phyloP scores from a whole-genome alignment of 2,888 invertebrate species.

The Rotaria sp. region DNA sequence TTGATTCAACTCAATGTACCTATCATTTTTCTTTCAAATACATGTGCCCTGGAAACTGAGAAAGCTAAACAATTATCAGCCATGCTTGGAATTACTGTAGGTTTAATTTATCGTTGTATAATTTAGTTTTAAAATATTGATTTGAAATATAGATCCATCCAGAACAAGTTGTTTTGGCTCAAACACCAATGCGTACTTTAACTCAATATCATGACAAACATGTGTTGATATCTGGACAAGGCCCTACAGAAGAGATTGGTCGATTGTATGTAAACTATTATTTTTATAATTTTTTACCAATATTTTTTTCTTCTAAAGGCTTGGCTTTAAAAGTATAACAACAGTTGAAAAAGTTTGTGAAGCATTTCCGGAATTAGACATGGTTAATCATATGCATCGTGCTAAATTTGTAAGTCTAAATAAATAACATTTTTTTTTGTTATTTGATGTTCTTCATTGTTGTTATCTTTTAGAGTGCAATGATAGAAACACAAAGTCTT shows the following conservation, averaged over 20 bases:
- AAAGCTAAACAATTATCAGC: slow-evolving; percentile 36
- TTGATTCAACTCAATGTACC: slow-evolving; percentile 29
- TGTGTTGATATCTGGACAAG: slow-evolving; percentile 38
- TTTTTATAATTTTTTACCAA: background rate
- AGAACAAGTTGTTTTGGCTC: slow-evolving; percentile 39
- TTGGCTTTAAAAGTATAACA: slow-evolving; percentile 34
- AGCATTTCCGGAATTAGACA: slow-evolving; percentile 39
- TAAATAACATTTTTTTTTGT: background rate
- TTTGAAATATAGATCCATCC: slow-evolving; percentile 8
- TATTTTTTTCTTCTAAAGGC: background rate
- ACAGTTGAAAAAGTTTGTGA: slow-evolving; percentile 36
- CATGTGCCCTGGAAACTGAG: background rate
- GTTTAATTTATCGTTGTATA: background rate
- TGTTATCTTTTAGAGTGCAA: background rate
- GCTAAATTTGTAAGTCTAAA: background rate
- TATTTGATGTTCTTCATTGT: background rate
- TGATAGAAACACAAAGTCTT: slow-evolving; percentile 9
- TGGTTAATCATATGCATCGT: slow-evolving; percentile 35
- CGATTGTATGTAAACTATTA: background rate
- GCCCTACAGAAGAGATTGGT: slow-evolving; percentile 29
- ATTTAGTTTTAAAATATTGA: background rate
- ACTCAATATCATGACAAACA: slow-evolving; percentile 34
- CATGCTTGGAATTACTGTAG: slow-evolving; percentile 32
- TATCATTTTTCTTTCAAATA: slow-evolving; percentile 35
- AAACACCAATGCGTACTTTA: slow-evolving; percentile 36